A percentile compares a stretch with the other conserved stretches of the same genome.
These are phyloP conservation scores for Edolisoma coerulescens DNA, from an alignment of 2,113 vertebrate genomes.

Conservation along the genomic window DNA sequence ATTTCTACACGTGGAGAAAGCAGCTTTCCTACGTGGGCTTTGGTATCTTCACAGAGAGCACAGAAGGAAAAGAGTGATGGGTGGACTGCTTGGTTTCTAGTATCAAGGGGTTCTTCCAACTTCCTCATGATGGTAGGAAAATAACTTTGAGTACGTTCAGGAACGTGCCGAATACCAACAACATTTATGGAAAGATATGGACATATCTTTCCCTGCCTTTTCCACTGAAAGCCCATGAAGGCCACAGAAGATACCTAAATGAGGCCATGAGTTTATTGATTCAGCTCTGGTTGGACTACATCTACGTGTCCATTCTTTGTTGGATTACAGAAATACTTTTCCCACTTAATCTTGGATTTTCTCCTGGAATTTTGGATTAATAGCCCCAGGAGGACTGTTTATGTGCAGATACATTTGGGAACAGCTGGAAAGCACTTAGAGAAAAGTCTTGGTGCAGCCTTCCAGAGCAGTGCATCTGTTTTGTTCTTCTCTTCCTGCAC, in stretches of 20 bases:
- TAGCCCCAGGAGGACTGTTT: not conserved
- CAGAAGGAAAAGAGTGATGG: not conserved
- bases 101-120: not conserved
- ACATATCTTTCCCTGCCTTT: not conserved
- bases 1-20: not conserved
- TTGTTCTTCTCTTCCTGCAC: not conserved
- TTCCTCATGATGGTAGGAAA: not conserved
- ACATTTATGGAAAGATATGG: not conserved
- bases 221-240: not conserved
- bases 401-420: constrained; percentile 4
- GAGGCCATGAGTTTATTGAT: not conserved
- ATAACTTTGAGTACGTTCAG: not conserved
- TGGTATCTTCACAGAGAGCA: not conserved
- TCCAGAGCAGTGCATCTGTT: not conserved
- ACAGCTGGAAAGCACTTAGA: constrained; percentile 18
- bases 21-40: not conserved
- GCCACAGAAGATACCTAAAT: not conserved
- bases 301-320: not conserved
- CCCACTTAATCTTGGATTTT: constrained; percentile 35
- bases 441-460: not conserved
- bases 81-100: not conserved
- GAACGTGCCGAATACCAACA: not conserved
- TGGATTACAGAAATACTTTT: constrained; percentile 31
- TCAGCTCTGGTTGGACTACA: not conserved
- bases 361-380: constrained; percentile 25